Conservation (phyloP, 2,797 vertebrate species). For the Lateolabrax maculatus region DNA sequence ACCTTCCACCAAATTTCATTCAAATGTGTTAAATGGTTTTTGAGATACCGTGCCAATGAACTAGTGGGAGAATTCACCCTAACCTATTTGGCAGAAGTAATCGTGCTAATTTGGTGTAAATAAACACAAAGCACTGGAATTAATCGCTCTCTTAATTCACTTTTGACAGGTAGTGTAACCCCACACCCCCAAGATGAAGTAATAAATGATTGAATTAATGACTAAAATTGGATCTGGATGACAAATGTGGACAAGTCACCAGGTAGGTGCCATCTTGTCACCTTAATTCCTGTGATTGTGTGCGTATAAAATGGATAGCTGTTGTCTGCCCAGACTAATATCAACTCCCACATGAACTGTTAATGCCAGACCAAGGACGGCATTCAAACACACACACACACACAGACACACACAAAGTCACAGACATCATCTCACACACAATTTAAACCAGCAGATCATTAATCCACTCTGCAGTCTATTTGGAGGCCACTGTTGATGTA, state of each 20-base stretch:
- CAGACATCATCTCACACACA: constrained; percentile 45
- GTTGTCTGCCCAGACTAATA: constrained; percentile 70
- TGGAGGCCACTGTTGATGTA: constrained; percentile 53
- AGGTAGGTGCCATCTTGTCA: constrained; percentile 26
- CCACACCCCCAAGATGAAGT: not conserved
- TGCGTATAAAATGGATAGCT: constrained; percentile 48
- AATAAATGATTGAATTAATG: constrained; percentile 31
- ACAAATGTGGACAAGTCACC: constrained; percentile 24
- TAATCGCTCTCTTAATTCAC: constrained; percentile 28
- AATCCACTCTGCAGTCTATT: constrained; percentile 58
- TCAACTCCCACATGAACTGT: constrained; percentile 69
- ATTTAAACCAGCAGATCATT: constrained; percentile 67
- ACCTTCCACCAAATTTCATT: not conserved
- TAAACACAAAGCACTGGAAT: not conserved
- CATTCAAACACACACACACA: constrained; percentile 26
- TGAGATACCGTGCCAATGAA: not conserved
- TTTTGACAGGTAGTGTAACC: constrained; percentile 15
- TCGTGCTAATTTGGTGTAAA: constrained; percentile 10
- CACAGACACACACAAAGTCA: constrained; percentile 52
- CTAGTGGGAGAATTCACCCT: not conserved
- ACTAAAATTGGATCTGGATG: constrained; percentile 29
- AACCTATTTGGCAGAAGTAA: not conserved
- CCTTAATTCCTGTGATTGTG: constrained; percentile 31
- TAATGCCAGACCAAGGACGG: constrained; percentile 65
- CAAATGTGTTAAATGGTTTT: not conserved